Evolutionary conservation across 2,797 vertebrate species (phyloP).

Genomic region (Syngnathus acus): DNA sequence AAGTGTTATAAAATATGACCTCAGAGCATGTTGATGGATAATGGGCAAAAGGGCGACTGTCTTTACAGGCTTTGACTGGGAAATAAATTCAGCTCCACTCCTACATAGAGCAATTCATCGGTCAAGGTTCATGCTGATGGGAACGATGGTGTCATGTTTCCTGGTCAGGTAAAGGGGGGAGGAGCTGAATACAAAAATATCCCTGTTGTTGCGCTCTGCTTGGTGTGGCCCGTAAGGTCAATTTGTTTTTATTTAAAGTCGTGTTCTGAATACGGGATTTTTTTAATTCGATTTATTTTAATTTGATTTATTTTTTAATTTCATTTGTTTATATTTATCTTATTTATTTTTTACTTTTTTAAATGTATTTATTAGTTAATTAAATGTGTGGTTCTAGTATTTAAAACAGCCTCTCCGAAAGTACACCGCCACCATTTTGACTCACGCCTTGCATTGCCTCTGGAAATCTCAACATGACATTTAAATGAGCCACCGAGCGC

Average conservation of each 20-base stretch:
- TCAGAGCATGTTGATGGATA: slow-evolving; percentile 5
- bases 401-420: background rate
- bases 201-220: slow-evolving; percentile 15
- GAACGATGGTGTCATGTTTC: slow-evolving; percentile 55
- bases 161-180: slow-evolving; percentile 16
- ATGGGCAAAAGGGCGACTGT: slow-evolving; percentile 38
- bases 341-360: no score
- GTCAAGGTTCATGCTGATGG: slow-evolving; percentile 41
- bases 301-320: no score
- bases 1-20: background rate
- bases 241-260: background rate
- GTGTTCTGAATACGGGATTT: background rate
- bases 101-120: slow-evolving; percentile 42
- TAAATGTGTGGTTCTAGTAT: no score
- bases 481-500: background rate
- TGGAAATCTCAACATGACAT: background rate
- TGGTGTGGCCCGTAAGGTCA: background rate
- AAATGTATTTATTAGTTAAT: no score
- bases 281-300: background rate
- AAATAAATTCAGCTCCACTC: slow-evolving; percentile 44
- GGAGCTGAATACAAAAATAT: slow-evolving; percentile 26
- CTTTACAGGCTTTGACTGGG: slow-evolving; percentile 39
- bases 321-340: no score
- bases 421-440: background rate
- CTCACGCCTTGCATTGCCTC: background rate